These are phyloP conservation scores for Orchestia grillus DNA, from an alignment of 1,140 invertebrate genomes.

Conservation along the genomic window DNA sequence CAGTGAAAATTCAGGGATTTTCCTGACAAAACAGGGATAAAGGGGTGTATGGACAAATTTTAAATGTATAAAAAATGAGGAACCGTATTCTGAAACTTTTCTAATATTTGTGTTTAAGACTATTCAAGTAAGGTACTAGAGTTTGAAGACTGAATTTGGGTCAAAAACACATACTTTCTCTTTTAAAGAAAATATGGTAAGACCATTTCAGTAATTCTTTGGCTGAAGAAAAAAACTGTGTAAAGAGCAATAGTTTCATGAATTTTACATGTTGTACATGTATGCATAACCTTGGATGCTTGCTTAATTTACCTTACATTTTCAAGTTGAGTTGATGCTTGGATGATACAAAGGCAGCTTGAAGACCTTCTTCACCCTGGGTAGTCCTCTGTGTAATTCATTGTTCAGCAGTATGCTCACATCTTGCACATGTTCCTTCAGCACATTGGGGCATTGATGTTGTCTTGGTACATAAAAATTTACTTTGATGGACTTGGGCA, in stretches of 20 bases:
- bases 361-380: neutral
- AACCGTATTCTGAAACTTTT: neutral
- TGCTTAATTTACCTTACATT: neutral
- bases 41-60: too few species aligned
- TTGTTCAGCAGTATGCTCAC: neutral
- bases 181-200: neutral
- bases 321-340: neutral
- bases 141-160: neutral
- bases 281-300: neutral
- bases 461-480: neutral
- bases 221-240: neutral
- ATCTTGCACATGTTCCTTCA: neutral
- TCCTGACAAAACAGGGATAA: too few species aligned
- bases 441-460: neutral
- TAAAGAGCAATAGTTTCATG: neutral
- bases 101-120: neutral
- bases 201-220: neutral
- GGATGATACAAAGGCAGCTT: neutral
- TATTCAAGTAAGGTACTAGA: neutral
- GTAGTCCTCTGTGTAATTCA: neutral
- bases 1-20: too few species aligned
- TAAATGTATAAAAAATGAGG: too few species aligned
- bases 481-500: neutral
- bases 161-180: neutral
- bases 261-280: neutral